A percentile compares a stretch with the other conserved stretches of the same genome.
These are phyloP conservation scores for Tupaia tana DNA, from an alignment of 2,113 vertebrate genomes.

Conservation along the genomic window DNA sequence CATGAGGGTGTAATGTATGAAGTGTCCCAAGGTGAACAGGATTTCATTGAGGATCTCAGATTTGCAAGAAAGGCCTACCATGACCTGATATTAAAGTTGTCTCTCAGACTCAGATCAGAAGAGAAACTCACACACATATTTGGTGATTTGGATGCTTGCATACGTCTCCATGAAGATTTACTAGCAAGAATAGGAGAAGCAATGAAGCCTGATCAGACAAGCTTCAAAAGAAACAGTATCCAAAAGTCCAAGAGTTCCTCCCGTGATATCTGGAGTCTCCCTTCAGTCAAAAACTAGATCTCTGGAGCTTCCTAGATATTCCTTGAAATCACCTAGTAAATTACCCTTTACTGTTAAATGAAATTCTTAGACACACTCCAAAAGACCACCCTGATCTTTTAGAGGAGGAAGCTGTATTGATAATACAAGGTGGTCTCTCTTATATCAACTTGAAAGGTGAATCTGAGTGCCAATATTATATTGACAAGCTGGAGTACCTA, in stretches of 20 bases:
- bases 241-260: conserved; percentile 96
- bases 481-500: conserved; percentile 96
- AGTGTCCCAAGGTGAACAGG: conserved; percentile 96
- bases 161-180: conserved; percentile 97
- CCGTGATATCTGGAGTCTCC: conserved; percentile 98
- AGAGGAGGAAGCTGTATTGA: conserved; percentile 91
- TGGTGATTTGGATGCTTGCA: conserved; percentile 97
- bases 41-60: conserved; percentile 98
- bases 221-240: conserved; percentile 98
- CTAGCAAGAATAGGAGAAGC: conserved; percentile 93
- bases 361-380: conserved; percentile 95
- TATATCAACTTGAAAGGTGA: conserved; percentile 98
- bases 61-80: conserved; percentile 99
- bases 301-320: conserved; percentile 99
- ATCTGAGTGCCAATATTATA: conserved; percentile 97
- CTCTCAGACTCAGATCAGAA: conserved; percentile 99
- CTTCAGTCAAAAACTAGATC: conserved; percentile 97
- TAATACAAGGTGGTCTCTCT: conserved; percentile 95
- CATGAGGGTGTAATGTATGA: conserved; percentile 99
- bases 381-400: conserved; percentile 93
- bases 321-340: conserved; percentile 97
- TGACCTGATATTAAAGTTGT: conserved; percentile 98
- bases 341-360: conserved; percentile 95
- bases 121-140: conserved; percentile 97
- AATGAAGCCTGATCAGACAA: conserved; percentile 92